Percentiles rank a stretch among this genome's conserved stretches.
Conservation (phyloP, 1,140 invertebrate genomes). For the Piezodorus guildinii region DNA sequence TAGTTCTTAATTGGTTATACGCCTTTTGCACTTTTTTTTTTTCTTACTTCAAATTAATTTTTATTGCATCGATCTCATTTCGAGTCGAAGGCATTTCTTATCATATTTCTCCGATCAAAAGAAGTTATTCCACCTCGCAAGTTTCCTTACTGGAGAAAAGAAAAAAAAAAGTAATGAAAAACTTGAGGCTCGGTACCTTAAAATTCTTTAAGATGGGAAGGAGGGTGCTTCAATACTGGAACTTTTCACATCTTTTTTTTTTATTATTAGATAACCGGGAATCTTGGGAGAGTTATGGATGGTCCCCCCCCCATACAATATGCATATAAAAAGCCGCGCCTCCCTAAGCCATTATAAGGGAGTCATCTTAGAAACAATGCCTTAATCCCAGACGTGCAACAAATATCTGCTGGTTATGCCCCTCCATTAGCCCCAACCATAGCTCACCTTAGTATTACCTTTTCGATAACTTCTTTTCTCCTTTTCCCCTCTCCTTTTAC, state of each 20-base stretch:
- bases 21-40: no score
- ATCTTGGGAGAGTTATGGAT: conserved; percentile 13
- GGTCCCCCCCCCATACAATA: conserved; percentile 10
- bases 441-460: conserved; percentile 20
- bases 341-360: conserved; percentile 11
- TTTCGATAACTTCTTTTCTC: conserved; percentile 15
- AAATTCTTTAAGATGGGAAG: conserved; percentile 12
- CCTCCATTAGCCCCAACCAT: conserved; percentile 14
- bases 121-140: conserved; percentile 7
- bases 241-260: conserved; percentile 15
- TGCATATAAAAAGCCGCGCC: conserved; percentile 14
- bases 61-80: no score
- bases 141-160: background rate
- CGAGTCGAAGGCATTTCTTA: no score
- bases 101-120: background rate
- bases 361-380: conserved; percentile 23
- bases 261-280: conserved; percentile 12
- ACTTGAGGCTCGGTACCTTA: background rate
- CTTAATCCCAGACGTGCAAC: conserved; percentile 22
- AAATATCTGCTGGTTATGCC: conserved; percentile 14
- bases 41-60: no score
- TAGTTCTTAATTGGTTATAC: no score
- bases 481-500: background rate
- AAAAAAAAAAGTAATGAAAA: background rate
- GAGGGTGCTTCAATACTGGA: conserved; percentile 10